Evolutionary conservation across 2,113 vertebrate genomes (phyloP), one percentile per base, ranked within the genome.

Genomic region (Corythaixoides concolor): DNA sequence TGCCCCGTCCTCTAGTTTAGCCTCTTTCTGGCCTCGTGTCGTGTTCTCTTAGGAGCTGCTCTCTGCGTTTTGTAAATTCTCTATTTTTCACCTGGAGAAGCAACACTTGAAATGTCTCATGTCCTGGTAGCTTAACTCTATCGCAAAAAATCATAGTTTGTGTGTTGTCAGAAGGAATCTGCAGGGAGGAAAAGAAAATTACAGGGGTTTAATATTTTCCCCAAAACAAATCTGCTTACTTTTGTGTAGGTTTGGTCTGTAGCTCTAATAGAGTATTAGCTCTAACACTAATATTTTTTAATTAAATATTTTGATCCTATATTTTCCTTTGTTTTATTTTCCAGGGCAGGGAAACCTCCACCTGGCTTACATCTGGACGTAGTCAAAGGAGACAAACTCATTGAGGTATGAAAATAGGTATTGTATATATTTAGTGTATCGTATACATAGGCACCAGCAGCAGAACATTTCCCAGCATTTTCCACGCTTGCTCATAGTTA

Each of bases 331-430:
- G n/a, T 32, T 92, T 96, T 97, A 66, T 87, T 95, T 98, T 98
- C 60, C 95, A 99, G 99, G 99, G 99, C 99, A 95, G 99, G 99
- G 33, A 99, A 99, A 89, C 99, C 99, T 24, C 99, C 99, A 49
- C 99, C 98, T 24, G 99, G 99, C 84, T 98, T 99, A 81, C 99
- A 99, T 97, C 95, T 99, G 97, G 99, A 99, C 95, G 99, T 99
- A 82, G 99, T 99, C 96, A 99, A 99, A 97, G 99, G 99, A 98
- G 99, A 99, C 97, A 99, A 99, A 95, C 98, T 99, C 76, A 98
- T 99, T 96, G 99, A 99, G 99, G 99, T 99, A 98, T 97, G 97
- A 83, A 77, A 94, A 86, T 27, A 52, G 70, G n/a, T 52, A 53
- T 41, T 84, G 26, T 79, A 3, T 85, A 41, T 47, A 5, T 75